These are phyloP conservation scores for Pangasius mekongensis DNA, from an alignment of 2,797 vertebrate genomes.

Conservation along the genomic window DNA sequence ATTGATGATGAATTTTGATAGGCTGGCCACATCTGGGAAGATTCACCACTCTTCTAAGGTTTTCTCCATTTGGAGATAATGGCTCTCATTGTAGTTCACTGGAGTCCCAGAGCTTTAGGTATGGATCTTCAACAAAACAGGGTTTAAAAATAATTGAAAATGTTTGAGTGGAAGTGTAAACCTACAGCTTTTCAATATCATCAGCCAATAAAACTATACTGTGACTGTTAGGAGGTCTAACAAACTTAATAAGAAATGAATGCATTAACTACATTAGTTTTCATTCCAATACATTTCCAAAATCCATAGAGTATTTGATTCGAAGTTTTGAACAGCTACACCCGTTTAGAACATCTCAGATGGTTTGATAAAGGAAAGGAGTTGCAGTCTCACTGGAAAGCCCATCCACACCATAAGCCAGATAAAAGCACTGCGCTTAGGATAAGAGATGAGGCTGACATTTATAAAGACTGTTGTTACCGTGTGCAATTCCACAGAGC, in stretches of 20 bases:
- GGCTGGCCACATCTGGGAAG: background rate
- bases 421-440: constrained; percentile 62
- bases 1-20: background rate
- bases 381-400: constrained; percentile 57
- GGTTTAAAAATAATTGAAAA: background rate
- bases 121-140: background rate
- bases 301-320: background rate
- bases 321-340: background rate
- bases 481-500: constrained; percentile 57
- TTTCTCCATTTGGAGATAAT: background rate
- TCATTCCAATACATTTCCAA: background rate
- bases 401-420: constrained; percentile 58
- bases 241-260: background rate
- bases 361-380: constrained; percentile 34
- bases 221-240: background rate
- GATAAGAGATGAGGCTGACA: constrained; percentile 61
- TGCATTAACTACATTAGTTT: background rate
- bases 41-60: background rate
- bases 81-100: background rate
- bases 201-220: background rate
- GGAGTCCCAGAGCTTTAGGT: background rate
- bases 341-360: constrained; percentile 32
- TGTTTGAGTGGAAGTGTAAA: background rate
- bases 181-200: background rate
- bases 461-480: constrained; percentile 63